phyloP scores from a whole-genome alignment of 2,797 vertebrate genomes.

The Etheostoma perlongum region DNA sequence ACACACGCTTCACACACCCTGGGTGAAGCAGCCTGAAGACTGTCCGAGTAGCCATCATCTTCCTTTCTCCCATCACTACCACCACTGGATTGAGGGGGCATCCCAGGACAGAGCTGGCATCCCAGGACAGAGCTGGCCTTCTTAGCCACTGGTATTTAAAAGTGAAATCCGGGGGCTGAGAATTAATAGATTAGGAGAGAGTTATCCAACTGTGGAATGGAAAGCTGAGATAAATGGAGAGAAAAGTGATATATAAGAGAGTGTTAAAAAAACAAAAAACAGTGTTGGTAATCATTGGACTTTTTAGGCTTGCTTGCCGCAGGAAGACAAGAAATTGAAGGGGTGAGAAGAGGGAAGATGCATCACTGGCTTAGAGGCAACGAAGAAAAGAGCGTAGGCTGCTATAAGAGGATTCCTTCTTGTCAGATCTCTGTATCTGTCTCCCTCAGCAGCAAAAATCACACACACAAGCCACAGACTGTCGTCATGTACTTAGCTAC shows the following conservation, averaged over 20 bases:
- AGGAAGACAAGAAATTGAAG: slow-evolving; percentile 40
- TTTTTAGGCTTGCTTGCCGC: slow-evolving; percentile 34
- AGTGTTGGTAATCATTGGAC: slow-evolving; percentile 35
- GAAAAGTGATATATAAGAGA: slow-evolving; percentile 13
- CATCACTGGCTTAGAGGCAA: slow-evolving; percentile 66
- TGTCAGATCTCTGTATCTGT: slow-evolving; percentile 59
- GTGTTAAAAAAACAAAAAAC: slow-evolving; percentile 26
- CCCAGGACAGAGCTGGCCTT: background rate
- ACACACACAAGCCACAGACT: slow-evolving; percentile 50
- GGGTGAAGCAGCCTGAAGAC: too few relatives aligned
- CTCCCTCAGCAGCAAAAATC: slow-evolving; percentile 51
- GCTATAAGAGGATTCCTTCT: slow-evolving; percentile 77
- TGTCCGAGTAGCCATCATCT: background rate
- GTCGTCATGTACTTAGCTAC: slow-evolving; percentile 55
- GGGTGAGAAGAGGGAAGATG: slow-evolving; percentile 46
- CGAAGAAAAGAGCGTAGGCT: slow-evolving; percentile 57
- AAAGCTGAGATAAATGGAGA: slow-evolving; percentile 4
- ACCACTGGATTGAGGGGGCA: background rate
- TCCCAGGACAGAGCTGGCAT: background rate
- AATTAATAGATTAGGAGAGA: slow-evolving; percentile 13
- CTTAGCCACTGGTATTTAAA: background rate
- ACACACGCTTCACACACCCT: too few relatives aligned
- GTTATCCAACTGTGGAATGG: slow-evolving; percentile 6
- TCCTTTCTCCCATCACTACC: background rate
- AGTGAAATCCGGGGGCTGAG: background rate